Evolutionary conservation across 2,797 vertebrate species (phyloP).

Genomic region (Melanotaenia nigrans): DNA sequence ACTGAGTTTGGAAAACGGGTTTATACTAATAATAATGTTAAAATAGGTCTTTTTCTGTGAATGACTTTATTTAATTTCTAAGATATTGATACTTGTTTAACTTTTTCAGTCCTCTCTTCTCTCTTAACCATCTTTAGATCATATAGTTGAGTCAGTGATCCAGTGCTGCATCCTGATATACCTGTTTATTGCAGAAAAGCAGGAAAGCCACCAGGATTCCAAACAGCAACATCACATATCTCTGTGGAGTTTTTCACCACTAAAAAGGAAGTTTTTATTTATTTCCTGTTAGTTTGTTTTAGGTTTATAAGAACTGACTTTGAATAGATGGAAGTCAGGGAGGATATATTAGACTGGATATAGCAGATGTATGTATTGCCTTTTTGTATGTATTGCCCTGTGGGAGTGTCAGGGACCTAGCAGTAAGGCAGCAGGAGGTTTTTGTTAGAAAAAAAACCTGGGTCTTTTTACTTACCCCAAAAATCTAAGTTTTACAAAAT

Average conservation of each 20-base stretch:
- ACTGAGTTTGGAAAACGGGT: neutral
- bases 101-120: neutral
- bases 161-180: neutral
- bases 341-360: conserved; percentile 55
- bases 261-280: conserved; percentile 52
- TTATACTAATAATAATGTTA: neutral
- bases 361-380: conserved; percentile 58
- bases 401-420: conserved; percentile 33
- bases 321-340: conserved; percentile 67
- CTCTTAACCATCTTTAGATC: neutral
- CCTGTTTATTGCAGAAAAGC: conserved; percentile 2
- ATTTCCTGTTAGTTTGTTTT: conserved; percentile 41
- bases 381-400: conserved; percentile 66
- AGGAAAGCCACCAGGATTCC: conserved; percentile 30
- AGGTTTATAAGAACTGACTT: conserved; percentile 52
- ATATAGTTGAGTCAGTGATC: conserved; percentile 1
- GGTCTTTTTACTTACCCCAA: too few relatives aligned
- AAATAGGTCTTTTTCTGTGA: neutral
- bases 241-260: conserved; percentile 34
- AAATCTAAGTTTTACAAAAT: too few relatives aligned
- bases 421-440: too few relatives aligned
- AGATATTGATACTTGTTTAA: neutral
- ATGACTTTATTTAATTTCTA: too few relatives aligned
- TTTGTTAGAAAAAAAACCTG: too few relatives aligned
- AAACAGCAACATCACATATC: conserved; percentile 11